Conservation (phyloP, 1,140 invertebrate species). For the Hycleus phaleratus region DNA sequence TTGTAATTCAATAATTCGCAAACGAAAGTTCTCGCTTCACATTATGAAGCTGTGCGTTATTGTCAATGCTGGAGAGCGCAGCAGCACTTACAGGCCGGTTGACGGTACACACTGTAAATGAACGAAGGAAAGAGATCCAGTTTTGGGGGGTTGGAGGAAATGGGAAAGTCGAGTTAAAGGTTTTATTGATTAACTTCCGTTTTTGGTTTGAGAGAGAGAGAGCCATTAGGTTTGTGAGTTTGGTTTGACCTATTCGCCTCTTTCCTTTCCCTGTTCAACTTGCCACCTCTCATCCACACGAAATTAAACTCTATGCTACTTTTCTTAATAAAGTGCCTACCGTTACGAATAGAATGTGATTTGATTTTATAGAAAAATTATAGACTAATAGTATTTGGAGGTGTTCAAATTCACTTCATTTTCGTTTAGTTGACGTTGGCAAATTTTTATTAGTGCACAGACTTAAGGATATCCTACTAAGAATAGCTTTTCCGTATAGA, state of each 20-base stretch:
- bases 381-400: too few relatives aligned
- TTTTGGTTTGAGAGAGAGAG: slow-evolving; percentile 21
- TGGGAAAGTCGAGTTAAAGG: slow-evolving; percentile 30
- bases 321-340: slow-evolving; percentile 28
- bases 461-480: slow-evolving; percentile 20
- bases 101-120: too few relatives aligned
- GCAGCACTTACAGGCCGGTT: slow-evolving; percentile 14
- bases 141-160: slow-evolving; percentile 14
- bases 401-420: background rate
- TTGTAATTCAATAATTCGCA: slow-evolving; percentile 29
- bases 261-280: too few relatives aligned
- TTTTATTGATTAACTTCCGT: slow-evolving; percentile 34
- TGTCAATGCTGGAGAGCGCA: slow-evolving; percentile 14
- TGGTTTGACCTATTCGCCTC: slow-evolving; percentile 16
- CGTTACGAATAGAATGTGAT: background rate
- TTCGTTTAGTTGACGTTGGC: slow-evolving; percentile 7
- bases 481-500: slow-evolving; percentile 14
- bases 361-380: too few relatives aligned
- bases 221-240: slow-evolving; percentile 28
- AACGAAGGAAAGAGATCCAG: background rate
- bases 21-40: slow-evolving; percentile 24
- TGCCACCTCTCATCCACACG: background rate
- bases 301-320: slow-evolving; percentile 28
- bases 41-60: slow-evolving; percentile 26
- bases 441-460: slow-evolving; percentile 17